Conservation (phyloP, 2,888 invertebrate species). For the Drosophila longiperda region DNA sequence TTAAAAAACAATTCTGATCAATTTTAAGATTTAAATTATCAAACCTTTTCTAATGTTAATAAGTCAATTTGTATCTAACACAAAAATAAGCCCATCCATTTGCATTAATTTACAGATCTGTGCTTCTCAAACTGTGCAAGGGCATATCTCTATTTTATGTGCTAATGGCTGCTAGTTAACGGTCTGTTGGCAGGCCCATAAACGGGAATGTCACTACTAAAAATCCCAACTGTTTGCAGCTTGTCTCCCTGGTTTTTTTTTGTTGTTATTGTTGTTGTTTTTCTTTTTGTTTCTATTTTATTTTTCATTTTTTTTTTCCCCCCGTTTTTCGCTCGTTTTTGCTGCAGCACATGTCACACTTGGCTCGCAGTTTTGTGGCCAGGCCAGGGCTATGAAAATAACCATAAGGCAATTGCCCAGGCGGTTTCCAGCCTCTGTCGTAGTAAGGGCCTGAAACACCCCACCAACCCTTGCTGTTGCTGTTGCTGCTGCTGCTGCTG, state of each 20-base stretch:
- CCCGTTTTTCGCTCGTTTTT: slow-evolving; percentile 46
- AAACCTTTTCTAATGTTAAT: neutral
- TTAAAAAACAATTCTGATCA: neutral
- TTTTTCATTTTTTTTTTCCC: slow-evolving; percentile 14
- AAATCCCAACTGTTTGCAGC: slow-evolving; percentile 62
- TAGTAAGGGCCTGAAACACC: slow-evolving; percentile 16
- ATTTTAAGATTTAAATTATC: neutral
- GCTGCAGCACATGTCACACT: slow-evolving; percentile 67
- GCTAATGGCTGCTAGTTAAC: slow-evolving; percentile 39
- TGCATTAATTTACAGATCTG: neutral
- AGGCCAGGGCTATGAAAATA: slow-evolving; percentile 80
- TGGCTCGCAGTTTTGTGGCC: slow-evolving; percentile 79
- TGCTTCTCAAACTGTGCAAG: slow-evolving; percentile 6
- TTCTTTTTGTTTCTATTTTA: slow-evolving; percentile 9
- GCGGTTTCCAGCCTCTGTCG: slow-evolving; percentile 63
- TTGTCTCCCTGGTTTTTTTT: slow-evolving; percentile 40
- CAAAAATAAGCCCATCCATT: neutral
- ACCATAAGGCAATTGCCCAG: slow-evolving; percentile 81
- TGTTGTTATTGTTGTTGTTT: slow-evolving; percentile 21
- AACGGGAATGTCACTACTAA: slow-evolving; percentile 49
- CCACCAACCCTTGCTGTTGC: neutral
- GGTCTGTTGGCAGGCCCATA: slow-evolving; percentile 46
- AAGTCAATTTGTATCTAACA: neutral
- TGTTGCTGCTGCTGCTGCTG: slow-evolving; percentile 7
- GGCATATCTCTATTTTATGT: slow-evolving; percentile 33